A percentile compares a stretch with the other conserved stretches of the same genome.
Conservation (phyloP, 2,888 invertebrate species). For the Cheiracanthium punctorium region DNA sequence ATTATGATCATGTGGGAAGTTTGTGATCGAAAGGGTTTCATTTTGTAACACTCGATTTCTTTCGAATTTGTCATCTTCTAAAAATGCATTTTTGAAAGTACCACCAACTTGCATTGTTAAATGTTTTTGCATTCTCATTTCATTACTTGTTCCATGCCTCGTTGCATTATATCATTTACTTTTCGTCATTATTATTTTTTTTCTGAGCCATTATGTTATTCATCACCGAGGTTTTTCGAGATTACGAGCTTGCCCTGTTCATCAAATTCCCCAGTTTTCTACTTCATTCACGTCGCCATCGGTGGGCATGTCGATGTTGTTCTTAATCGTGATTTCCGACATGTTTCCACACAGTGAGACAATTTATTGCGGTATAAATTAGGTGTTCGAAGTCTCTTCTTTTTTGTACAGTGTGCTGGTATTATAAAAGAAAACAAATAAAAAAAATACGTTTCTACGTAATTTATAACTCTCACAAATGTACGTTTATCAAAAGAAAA, state of each 20-base stretch:
- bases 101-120: not conserved
- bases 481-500: constrained; percentile 31
- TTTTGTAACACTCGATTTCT: no score
- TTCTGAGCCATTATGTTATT: not conserved
- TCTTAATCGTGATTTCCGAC: not conserved
- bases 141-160: no score
- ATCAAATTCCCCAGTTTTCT: not conserved
- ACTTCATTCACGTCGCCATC: not conserved
- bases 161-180: no score
- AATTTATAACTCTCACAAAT: constrained; percentile 50
- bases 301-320: not conserved
- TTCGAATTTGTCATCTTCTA: not conserved
- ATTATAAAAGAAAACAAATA: constrained; percentile 13
- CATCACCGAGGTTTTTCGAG: not conserved
- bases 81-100: not conserved
- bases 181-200: no score
- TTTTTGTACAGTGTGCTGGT: constrained; percentile 47
- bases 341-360: not conserved
- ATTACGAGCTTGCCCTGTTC: not conserved
- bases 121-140: no score
- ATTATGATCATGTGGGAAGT: no score
- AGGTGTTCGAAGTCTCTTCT: constrained; percentile 47
- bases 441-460: constrained; percentile 43
- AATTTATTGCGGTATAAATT: not conserved
- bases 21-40: no score